These are phyloP conservation scores for Leptodactylus fallax DNA, from an alignment of 2,797 vertebrate species.

Conservation along the genomic window DNA sequence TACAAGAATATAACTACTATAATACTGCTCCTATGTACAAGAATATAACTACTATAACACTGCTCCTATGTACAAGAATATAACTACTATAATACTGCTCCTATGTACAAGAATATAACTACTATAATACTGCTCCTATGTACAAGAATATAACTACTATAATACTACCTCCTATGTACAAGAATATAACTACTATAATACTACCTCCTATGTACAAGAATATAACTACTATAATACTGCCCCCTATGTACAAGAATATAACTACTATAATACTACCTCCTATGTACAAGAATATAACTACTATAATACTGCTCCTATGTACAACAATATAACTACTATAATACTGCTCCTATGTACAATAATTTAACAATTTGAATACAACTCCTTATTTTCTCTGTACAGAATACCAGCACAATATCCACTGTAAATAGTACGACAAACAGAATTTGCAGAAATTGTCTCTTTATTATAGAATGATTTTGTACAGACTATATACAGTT, in stretches of 20 bases:
- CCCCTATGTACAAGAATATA: slow-evolving; percentile 7
- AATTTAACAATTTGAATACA: background rate
- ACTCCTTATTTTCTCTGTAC: background rate
- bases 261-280: slow-evolving; percentile 14
- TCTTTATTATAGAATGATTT: slow-evolving; percentile 18
- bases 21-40: no score
- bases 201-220: background rate
- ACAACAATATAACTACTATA: slow-evolving; percentile 5
- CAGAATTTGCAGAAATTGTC: background rate
- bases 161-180: background rate
- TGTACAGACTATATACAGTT: no score
- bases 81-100: slow-evolving; percentile 5
- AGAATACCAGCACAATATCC: no score
- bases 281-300: slow-evolving; percentile 7
- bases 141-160: slow-evolving; percentile 7
- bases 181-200: background rate
- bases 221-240: slow-evolving; percentile 15
- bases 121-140: slow-evolving; percentile 1
- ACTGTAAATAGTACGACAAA: background rate
- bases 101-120: slow-evolving; percentile 5
- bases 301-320: background rate
- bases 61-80: background rate
- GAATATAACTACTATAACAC: no score
- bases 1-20: no score
- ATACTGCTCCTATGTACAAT: background rate